Base-by-base conservation (phyloP, 2,797 vertebrate species). In the Zenarchopterus dispar region DNA sequence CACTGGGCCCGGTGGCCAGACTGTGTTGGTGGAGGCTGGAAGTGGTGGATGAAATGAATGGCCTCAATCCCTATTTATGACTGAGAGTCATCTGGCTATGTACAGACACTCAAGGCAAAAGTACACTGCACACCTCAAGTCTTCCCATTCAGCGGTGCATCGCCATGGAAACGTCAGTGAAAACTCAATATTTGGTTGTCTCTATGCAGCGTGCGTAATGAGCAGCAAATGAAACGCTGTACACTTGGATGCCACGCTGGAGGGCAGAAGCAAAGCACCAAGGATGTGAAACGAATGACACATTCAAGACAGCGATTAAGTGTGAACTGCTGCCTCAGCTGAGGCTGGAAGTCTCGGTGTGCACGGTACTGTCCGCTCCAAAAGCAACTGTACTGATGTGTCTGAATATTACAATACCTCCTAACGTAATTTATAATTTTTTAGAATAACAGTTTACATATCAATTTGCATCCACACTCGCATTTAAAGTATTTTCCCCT, bases 131-230 rank as follows among this genome's bases (percentile, higher is more conserved):
- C 73, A 73, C 60, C 81, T 88, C 82, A 82, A 59, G 77, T 77
- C 71, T 84, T 67, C 56, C 62, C 39, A 54, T 85, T 82, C 76
- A 43, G 78, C 31, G 64, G 78, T 56, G 71, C 2, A 89, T 92
- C 89, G 63, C 88, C 82, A 91, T 92, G 85, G 92, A 89, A 88
- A 92, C 83, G 6, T 84, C 64, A 67, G 74, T 81, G 85, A 68
- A 85, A 88, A 83, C 80, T 77, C 59, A 57, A 81, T 71, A 73
- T 81, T 82, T 44, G 72, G 76, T 78, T 66, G 61, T 75, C 66
- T 73, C 61, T 65, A 48, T 62, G 68, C 33, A 21, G 51, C 33
- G 59, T 66, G 71, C 50, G 44, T 84, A 84, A 84, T 68, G 70
- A 88, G 77, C 72, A 56, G 50, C 69, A 73, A 79, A 80, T 76